Percentiles rank a stretch among this genome's conserved stretches.
Conservation (phyloP, 2,888 invertebrate genomes). For the Chamaedrilus cognettii region DNA sequence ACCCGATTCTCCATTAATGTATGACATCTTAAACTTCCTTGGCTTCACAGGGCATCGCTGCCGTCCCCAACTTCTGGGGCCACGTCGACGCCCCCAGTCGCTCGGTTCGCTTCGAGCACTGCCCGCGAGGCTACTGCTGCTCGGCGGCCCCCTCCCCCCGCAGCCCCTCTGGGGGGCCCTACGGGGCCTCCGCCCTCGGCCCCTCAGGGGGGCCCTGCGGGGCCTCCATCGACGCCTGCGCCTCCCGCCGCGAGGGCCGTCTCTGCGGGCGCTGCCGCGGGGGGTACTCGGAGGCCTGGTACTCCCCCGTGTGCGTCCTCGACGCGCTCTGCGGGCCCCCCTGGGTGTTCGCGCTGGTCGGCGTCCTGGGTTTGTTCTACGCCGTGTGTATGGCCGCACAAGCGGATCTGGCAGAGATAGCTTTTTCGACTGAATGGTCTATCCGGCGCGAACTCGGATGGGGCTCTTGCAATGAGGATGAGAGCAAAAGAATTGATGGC, state of each 20-base stretch:
- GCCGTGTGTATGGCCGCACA: conserved; percentile 35
- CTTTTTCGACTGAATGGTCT: no score
- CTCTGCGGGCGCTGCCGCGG: conserved; percentile 34
- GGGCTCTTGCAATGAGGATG: no score
- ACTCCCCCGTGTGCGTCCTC: conserved; percentile 31
- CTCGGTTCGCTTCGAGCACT: conserved; percentile 37
- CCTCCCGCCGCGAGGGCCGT: conserved; percentile 25
- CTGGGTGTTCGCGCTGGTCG: conserved; percentile 29
- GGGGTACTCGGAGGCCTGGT: conserved; percentile 35
- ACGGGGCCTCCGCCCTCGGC: conserved; percentile 23
- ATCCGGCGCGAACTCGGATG: no score
- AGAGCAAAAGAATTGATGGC: no score
- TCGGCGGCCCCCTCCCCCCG: no score
- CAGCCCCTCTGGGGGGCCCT: conserved; percentile 24
- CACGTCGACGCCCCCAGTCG: conserved; percentile 15
- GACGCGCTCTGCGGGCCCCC: conserved; percentile 30
- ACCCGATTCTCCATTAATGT: no score
- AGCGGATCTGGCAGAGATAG: conserved; percentile 33
- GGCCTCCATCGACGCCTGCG: conserved; percentile 28
- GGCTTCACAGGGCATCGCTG: conserved; percentile 35
- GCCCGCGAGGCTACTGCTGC: conserved; percentile 39
- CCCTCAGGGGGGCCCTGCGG: conserved; percentile 32
- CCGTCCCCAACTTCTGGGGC: conserved; percentile 41
- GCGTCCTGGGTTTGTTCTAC: conserved; percentile 30
- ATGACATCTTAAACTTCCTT: no score